Conservation (phyloP, 2,888 invertebrate species). For the Tubulanus polymorphus region DNA sequence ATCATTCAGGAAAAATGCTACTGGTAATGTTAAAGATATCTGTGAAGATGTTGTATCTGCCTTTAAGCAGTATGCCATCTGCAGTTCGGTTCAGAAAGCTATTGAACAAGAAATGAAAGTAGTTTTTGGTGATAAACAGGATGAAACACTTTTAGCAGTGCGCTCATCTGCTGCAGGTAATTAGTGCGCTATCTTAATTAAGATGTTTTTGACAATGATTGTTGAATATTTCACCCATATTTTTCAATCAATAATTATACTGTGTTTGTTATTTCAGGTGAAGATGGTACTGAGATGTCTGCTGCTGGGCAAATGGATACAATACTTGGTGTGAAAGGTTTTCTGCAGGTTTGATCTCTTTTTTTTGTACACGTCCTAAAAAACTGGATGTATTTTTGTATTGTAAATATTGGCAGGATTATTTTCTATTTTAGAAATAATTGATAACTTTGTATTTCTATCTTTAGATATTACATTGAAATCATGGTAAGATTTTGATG, state of each 20-base stretch:
- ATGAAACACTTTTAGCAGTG: constrained; percentile 35
- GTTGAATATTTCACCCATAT: background rate
- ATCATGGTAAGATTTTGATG: too few species aligned
- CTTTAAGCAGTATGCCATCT: constrained; percentile 21
- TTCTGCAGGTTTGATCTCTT: constrained; percentile 24
- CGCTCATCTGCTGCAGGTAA: constrained; percentile 62
- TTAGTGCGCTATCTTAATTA: background rate
- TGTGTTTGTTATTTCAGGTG: constrained; percentile 53
- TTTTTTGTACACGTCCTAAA: background rate
- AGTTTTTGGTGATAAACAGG: constrained; percentile 22
- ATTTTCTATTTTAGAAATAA: too few species aligned
- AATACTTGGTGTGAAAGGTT: constrained; percentile 64
- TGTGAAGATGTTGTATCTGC: constrained; percentile 28
- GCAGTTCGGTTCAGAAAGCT: constrained; percentile 17
- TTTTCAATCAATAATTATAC: background rate
- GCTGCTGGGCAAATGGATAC: constrained; percentile 83
- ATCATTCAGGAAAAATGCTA: constrained; percentile 16
- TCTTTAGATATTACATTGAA: too few species aligned
- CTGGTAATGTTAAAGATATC: constrained; percentile 12
- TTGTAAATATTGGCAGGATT: too few species aligned
- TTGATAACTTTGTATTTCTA: too few species aligned
- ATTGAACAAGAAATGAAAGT: constrained; percentile 20
- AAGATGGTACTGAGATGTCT: constrained; percentile 75
- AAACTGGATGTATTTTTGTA: too few species aligned
- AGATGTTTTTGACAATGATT: background rate